Conservation (phyloP, 2,888 invertebrate genomes). For the Orchesella flavescens region DNA sequence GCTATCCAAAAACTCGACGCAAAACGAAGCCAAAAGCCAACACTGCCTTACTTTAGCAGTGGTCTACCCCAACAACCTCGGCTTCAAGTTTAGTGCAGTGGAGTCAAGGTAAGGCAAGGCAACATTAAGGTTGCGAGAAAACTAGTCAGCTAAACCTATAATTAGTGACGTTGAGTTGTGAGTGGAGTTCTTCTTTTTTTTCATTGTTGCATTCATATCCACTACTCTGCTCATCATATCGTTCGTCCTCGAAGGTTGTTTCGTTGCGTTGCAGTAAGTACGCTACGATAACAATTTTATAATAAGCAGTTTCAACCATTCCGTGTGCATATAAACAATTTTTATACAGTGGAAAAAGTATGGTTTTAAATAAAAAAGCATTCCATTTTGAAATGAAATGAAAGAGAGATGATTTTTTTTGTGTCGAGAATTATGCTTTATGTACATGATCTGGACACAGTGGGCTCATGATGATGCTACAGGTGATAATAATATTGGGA, state of each 20-base stretch:
- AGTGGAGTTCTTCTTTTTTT: background rate
- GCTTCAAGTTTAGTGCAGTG: slow-evolving; percentile 30
- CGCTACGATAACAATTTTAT: no score
- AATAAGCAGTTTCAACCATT: no score
- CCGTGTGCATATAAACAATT: no score
- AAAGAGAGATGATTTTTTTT: no score
- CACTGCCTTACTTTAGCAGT: background rate
- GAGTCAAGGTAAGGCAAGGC: slow-evolving; percentile 41
- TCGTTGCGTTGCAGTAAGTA: background rate
- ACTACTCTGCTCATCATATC: slow-evolving; percentile 18
- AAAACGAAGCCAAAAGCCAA: background rate
- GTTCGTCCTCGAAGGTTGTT: slow-evolving; percentile 60
- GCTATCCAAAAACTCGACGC: no score
- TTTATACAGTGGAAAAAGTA: no score
- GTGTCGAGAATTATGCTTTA: no score
- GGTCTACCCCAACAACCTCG: slow-evolving; percentile 5
- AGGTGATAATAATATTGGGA: no score
- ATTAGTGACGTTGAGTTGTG: slow-evolving; percentile 53
- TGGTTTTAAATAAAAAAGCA: no score
- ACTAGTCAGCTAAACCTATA: slow-evolving; percentile 59
- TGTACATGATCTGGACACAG: no score
- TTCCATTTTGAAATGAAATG: no score
- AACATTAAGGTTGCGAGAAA: slow-evolving; percentile 40
- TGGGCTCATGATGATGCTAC: no score
- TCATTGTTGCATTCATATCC: slow-evolving; percentile 6